Base-by-base conservation (phyloP, 2,797 vertebrate species). In the Tolypeutes matacus region DNA sequence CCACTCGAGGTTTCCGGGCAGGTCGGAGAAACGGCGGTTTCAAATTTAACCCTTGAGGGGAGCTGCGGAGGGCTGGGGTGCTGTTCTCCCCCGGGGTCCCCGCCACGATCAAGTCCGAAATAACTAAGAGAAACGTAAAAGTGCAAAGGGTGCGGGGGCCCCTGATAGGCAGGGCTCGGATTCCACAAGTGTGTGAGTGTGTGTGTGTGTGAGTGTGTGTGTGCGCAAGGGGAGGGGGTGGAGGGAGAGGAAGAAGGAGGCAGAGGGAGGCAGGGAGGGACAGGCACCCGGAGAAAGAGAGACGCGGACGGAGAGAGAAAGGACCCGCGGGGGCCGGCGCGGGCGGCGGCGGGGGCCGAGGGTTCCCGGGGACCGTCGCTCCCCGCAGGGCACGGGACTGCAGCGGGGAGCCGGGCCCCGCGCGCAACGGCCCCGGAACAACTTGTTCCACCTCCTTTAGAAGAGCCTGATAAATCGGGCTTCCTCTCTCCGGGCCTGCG, bases 41-140 rank as follows among this genome's bases (percentile, higher is more conserved):
- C 95, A 97, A 97, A 91, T 93, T 96, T 96, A 96, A 96, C 97
- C 96, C 97, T 96, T 96, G 10, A 72, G 46, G 53, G 81, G 42
- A 89, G 85, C 53, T n/a, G 9, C 53, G 2, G 46, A 78, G 46
- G 49, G 14, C 64, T 42, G 42, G 53, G 67, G 62, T 83, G 84
- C 42, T 72, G 53, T 49, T 65, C 36, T 20, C 51, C 51, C 2
- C 58, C 72, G 31, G 3, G 64, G 65, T 69, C 29, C 64, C 42
- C 58, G 23, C 60, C 67, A 78, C 1, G 36, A 95, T 77, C 81
- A 67, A 96, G 89, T 94, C 90, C 67, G 75, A 96, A 97, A 95
- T 96, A 94, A 96, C 96, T 94, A 95, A 97, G 81, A 72, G 73
- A 94, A 95, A 97, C 69, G 42, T 88, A 91, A 89, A 96, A 97